Conservation (phyloP, 2,797 vertebrate genomes). For the Enteromius trimaculatus region DNA sequence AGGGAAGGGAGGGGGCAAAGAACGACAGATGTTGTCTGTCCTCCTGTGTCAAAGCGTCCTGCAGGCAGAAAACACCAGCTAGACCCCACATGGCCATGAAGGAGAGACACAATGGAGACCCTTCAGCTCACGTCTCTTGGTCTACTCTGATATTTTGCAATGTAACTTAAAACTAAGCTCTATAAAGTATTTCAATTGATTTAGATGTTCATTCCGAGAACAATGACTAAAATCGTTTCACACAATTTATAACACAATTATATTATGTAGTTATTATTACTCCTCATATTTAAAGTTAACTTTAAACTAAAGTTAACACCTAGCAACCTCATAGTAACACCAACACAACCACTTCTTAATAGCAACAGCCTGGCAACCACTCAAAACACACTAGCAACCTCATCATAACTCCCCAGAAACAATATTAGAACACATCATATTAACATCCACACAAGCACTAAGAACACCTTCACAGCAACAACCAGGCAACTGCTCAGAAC, state of each 20-base stretch:
- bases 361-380: neutral
- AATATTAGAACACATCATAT: neutral
- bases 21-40: conserved; percentile 81
- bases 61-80: conserved; percentile 74
- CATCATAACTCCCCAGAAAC: neutral
- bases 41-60: conserved; percentile 78
- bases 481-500: neutral
- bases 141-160: conserved; percentile 37
- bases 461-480: neutral
- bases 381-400: neutral
- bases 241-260: neutral
- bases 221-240: neutral
- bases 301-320: neutral
- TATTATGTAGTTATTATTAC: neutral
- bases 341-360: neutral
- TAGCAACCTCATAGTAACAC: neutral
- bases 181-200: neutral
- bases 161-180: conserved; percentile 1
- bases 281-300: neutral
- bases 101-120: conserved; percentile 62
- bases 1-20: conserved; percentile 70
- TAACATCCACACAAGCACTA: neutral
- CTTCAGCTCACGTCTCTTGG: conserved; percentile 47
- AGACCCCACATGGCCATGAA: conserved; percentile 69
- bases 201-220: neutral